Evolutionary conservation across 2,797 vertebrate species (phyloP).

Genomic region (Enoplosus armatus): DNA sequence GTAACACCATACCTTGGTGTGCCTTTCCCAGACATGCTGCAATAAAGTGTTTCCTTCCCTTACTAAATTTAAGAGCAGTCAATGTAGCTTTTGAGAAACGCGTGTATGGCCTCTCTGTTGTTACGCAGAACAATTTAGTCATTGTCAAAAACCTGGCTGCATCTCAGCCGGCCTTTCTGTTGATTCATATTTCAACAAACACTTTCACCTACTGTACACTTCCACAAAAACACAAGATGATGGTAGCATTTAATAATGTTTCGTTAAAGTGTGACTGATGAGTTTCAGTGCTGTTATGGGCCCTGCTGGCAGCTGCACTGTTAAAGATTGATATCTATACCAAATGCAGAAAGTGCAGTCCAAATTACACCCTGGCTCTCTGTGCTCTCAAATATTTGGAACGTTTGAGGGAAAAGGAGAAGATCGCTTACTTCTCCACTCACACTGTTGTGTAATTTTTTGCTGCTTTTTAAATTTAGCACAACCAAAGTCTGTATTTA

Average conservation of each 20-base stretch:
- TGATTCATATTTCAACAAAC: conserved; percentile 9
- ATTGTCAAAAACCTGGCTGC: conserved; percentile 22
- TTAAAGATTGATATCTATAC: conserved; percentile 50
- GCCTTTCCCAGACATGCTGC: conserved; percentile 55
- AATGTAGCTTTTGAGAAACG: conserved; percentile 39
- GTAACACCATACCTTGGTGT: conserved; percentile 45
- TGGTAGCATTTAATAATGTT: conserved; percentile 11
- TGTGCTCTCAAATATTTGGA: conserved; percentile 63
- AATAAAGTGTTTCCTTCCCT: conserved; percentile 69
- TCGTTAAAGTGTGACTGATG: conserved; percentile 38
- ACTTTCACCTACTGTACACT: conserved; percentile 23
- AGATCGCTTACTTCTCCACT: conserved; percentile 43
- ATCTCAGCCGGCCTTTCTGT: conserved; percentile 5
- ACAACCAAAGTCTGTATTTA: conserved; percentile 64
- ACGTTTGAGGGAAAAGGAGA: conserved; percentile 49
- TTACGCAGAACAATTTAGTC: conserved; percentile 33
- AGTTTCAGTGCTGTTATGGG: conserved; percentile 28
- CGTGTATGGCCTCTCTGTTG: conserved; percentile 34
- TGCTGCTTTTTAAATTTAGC: conserved; percentile 68
- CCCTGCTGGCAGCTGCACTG: conserved; percentile 28
- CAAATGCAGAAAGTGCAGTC: conserved; percentile 47
- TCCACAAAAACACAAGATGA: conserved; percentile 9
- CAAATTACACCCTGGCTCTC: conserved; percentile 68
- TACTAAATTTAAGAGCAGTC: conserved; percentile 63
- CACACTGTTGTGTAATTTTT: conserved; percentile 46